A percentile compares a stretch with the other conserved stretches of the same genome.
These are phyloP conservation scores for Sinosuthora webbiana DNA, from an alignment of 2,113 vertebrate species.

Conservation along the genomic window DNA sequence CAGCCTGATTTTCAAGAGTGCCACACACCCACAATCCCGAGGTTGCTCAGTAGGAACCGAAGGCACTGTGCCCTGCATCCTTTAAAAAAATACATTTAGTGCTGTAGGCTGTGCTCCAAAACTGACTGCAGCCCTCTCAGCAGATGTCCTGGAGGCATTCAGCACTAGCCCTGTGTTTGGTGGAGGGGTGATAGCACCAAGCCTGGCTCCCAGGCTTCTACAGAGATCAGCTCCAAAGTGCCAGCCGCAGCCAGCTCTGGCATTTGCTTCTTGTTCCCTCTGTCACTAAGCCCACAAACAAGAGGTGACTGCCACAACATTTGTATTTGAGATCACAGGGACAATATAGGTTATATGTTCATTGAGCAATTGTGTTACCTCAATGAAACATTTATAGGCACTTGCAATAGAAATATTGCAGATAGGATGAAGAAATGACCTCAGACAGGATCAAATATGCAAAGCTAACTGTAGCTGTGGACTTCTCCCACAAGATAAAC, in stretches of 20 bases:
- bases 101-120: neutral
- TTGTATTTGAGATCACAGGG: neutral
- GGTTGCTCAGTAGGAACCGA: neutral
- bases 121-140: neutral
- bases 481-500: constrained; percentile 61
- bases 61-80: neutral
- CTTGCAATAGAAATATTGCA: neutral
- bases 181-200: neutral
- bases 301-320: neutral
- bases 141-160: neutral
- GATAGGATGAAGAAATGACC: constrained; percentile 44
- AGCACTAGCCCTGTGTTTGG: neutral
- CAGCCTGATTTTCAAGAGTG: neutral
- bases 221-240: neutral
- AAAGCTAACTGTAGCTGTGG: constrained; percentile 5
- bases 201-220: neutral
- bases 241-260: neutral
- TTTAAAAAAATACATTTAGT: neutral
- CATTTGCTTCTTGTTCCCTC: neutral
- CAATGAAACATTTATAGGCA: neutral
- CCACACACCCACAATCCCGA: rapidly evolving
- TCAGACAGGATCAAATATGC: constrained; percentile 61
- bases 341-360: neutral
- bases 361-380: neutral
- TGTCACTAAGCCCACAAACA: neutral